Base-by-base conservation (phyloP, 1,140 invertebrate genomes). In the Solen grandis region DNA sequence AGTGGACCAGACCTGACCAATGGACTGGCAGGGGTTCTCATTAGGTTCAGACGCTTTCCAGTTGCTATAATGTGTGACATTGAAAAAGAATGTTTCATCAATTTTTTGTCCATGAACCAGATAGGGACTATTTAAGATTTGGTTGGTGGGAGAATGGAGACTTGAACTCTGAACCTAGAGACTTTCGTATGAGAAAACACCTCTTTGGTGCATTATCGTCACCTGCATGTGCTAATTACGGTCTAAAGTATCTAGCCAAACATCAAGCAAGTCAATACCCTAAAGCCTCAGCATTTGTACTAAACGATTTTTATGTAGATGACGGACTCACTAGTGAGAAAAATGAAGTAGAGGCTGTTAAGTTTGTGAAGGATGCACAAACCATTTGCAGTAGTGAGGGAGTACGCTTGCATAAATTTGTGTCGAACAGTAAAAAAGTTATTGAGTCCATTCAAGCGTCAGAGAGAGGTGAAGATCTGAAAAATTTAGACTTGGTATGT, bases 1-100 rank as follows among this genome's bases (percentile, higher is more conserved):
- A 79, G 54, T n/a, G 86, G 82, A n/a, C 86, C 84, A n/a, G 83
- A 86, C 59, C 72, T 84, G 3, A 84, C 77, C 2, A 87, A 87
- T 25, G 36, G 16, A 27, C 50, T 87, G 16, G 74, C 54, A 36
- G 84, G 86, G 0, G 83, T 87, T 1, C 46, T 86, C 0, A 81
- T 66, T 27, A 81, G 84, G 69, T 87, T 86, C 22, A 60, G 84
- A 57, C 29, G 69, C 50, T 19, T 82, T 25, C 78, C 76, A 35
- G 36, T 86, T 0, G 84, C 83, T 4, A 50, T 87, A n/a, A 75
- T 82, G 50, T 84, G 86, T 62, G 86, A 87, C 65, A 68, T 87
- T 1, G 85, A 86, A 62, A 13, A 68, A n/a, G n/a, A 50, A 68
- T 68, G 65, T 68, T 68, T 25, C 50, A 68, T 19, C 65, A 68